Evolutionary conservation across 2,888 invertebrate genomes (phyloP).

Genomic region (Drosophila fulvimacula): DNA sequence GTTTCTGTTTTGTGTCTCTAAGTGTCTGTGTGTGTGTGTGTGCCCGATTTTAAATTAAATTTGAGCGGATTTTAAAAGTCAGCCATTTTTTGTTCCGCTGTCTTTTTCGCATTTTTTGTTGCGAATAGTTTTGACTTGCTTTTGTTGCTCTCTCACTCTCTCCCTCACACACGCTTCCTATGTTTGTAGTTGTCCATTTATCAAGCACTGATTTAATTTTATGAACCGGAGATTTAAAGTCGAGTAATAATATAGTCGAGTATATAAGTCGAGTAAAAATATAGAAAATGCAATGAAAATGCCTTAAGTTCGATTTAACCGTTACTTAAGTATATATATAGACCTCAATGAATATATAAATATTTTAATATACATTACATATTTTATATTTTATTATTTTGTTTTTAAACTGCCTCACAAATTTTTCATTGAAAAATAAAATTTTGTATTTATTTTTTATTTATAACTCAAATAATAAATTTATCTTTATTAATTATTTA

Average conservation of each 20-base stretch:
- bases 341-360: no score
- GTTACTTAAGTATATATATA: neutral
- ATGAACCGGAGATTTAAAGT: constrained; percentile 4
- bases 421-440: no score
- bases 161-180: neutral
- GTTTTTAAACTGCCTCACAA: no score
- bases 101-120: constrained; percentile 10
- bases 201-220: constrained; percentile 59
- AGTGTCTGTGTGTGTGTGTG: constrained; percentile 16
- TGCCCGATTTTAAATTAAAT: constrained; percentile 70
- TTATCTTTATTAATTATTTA: neutral
- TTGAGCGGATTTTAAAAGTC: constrained; percentile 75
- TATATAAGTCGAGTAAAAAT: neutral
- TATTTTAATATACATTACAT: no score
- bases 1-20: neutral
- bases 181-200: constrained; percentile 31
- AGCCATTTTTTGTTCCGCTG: constrained; percentile 30
- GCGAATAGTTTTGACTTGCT: constrained; percentile 12
- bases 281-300: neutral
- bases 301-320: no score
- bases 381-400: no score
- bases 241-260: neutral
- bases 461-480: neutral
- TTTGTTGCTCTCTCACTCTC: neutral
- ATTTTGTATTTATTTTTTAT: neutral